These are phyloP conservation scores for Orthonychiurus folsomi DNA, from an alignment of 2,888 invertebrate species.

Conservation along the genomic window DNA sequence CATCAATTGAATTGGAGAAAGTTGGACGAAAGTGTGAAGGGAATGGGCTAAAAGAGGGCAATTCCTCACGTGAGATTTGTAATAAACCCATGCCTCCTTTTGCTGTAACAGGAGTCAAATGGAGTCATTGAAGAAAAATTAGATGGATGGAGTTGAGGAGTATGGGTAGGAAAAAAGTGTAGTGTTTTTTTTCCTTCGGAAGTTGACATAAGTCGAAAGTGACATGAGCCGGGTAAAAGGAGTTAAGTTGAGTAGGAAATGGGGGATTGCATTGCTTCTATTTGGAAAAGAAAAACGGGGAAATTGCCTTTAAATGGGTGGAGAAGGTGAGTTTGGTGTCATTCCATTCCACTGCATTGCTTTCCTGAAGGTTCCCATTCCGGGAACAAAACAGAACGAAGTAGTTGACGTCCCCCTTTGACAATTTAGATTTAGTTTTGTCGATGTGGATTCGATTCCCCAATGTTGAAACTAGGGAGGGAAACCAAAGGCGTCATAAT, in stretches of 20 bases:
- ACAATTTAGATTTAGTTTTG: conserved; percentile 1
- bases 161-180: background rate
- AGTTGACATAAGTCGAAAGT: background rate
- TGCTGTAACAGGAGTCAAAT: background rate
- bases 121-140: background rate
- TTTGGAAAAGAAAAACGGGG: background rate
- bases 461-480: background rate
- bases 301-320: background rate
- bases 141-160: background rate
- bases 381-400: too few species aligned
- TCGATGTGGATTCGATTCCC: background rate
- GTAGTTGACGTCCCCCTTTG: background rate
- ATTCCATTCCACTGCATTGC: conserved; percentile 1
- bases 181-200: background rate
- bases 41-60: background rate
- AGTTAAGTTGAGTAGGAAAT: background rate
- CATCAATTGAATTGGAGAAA: background rate
- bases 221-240: background rate
- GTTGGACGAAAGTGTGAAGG: background rate
- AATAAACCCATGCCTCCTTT: background rate
- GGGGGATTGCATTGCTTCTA: background rate
- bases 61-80: background rate
- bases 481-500: conserved; percentile 1
- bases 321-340: background rate
- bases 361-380: background rate